Evolutionary conservation across 2,797 vertebrate genomes (phyloP), one percentile per base, ranked within the genome.

Genomic region (Naso thynnoides): DNA sequence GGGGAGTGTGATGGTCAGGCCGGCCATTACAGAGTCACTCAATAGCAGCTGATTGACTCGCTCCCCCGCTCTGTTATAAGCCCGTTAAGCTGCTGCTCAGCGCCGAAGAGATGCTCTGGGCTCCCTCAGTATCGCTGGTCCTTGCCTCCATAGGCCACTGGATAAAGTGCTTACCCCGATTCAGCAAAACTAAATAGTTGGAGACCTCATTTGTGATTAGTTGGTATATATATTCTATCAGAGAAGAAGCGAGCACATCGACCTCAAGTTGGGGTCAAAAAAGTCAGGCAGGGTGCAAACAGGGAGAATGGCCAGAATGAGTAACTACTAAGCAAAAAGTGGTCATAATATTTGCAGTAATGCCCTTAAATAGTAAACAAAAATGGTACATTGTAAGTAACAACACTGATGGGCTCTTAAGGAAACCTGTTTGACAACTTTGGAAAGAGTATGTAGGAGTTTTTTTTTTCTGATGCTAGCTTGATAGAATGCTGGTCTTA

Each of bases 1-100:
- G 54, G 82, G 86, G 90, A 85, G 84, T 86, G 88, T 90, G 83
- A 89, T 91, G 88, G 86, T 89, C 91, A 91, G 83, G 84, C 71
- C 85, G 82, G 81, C 88, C 91, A 92, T 92, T 90, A 90, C 83
- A 57, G 82, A 93, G 80, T 88, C 91, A 90, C 86, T 93, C 91
- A 91, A 89, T 89, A 86, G 84, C 66, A 68, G 75, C 82, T 90
- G 91, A 93, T 88, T 90, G 90, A 93, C 90, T 90, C 65, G 57
- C 87, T 87, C 80, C 75, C 82, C 75, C 68, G 72, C 82, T 79
- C 78, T 19, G 63, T 79, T 88, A 82, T 89, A 88, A 87, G 87
- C 82, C 87, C 26, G 84, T 88, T 90, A 89, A 92, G 86, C 83
- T 63, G 76, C 81, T 85, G 47, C 88, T 88, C 87, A 38, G 84